Evolutionary conservation across 2,888 invertebrate genomes (phyloP), one percentile per base, ranked within the genome.

Genomic region (Morpho helenor): DNA sequence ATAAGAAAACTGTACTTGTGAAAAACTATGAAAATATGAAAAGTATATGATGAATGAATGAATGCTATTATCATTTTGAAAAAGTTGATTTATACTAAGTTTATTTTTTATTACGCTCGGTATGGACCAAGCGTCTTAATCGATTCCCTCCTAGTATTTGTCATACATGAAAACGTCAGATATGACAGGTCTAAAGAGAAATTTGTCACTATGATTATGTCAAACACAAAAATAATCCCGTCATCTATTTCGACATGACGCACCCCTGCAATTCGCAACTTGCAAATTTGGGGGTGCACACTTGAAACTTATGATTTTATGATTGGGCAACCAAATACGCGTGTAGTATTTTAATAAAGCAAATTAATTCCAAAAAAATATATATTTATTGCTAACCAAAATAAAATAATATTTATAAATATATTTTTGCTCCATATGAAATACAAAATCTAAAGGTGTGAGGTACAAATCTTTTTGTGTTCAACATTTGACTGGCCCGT

Each of bases 161-260:
- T 40, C 61, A 60, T 74, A 71, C 69, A 77, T 71, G 77, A 77
- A 74, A 79, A 71, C 72, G 74, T 83, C 82, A 80, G 78, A 78
- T 73, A 73, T 80, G 84, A 84, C 87, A 84, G 73, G 80, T 81
- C 82, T 82, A 82, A 82, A 84, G 74, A 85, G 79, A 82, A 84
- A 87, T 89, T 89, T 90, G 89, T 90, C 89, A 89, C 87, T 87
- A 87, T 82, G 89, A 89, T 90, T 88, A 90, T 89, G 89, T 89
- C 89, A 90, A 89, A 88, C 84, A 87, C 88, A 89, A 87, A 87
- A 86, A 89, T 90, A 90, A 90, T 89, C 89, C 88, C 83, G 85
- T 87, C 89, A 88, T 89, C 84, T 85, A 80, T 87, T 84, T 84
- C 86, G 82, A 77, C 84, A 79, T 76, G 84, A 77, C 82, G 75